Percentiles rank a stretch among this genome's conserved stretches.
phyloP scores from a whole-genome alignment of 2,113 vertebrate genomes.

The Carollia perspicillata region DNA sequence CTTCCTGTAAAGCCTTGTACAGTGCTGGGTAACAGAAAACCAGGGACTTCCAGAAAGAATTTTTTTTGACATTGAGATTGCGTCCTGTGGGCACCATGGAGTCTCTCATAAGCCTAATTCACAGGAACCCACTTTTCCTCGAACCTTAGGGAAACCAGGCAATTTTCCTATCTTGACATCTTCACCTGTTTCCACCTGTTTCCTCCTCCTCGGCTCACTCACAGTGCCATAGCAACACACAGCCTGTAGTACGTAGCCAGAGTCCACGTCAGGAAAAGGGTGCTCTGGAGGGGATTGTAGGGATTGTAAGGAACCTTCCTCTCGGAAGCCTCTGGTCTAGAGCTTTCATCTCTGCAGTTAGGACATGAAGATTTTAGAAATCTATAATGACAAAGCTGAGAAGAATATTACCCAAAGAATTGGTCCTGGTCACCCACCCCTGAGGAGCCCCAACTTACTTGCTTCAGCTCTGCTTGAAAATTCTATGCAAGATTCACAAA shows the following conservation, averaged over 20 bases:
- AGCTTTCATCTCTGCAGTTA: neutral
- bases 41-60: neutral
- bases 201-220: neutral
- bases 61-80: neutral
- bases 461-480: neutral
- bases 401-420: neutral
- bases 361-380: neutral
- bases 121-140: neutral
- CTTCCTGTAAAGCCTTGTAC: neutral
- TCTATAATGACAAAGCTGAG: neutral
- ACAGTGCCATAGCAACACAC: neutral
- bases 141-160: neutral
- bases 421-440: neutral
- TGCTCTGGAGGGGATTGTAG: neutral
- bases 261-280: neutral
- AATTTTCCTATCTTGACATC: neutral
- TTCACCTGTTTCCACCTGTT: neutral
- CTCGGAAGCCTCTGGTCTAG: neutral
- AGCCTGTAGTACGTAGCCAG: neutral
- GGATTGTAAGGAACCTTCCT: neutral
- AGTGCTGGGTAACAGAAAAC: neutral
- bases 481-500: neutral
- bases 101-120: neutral
- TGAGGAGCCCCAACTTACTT: neutral
- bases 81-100: neutral